Evolutionary conservation across 1,140 invertebrate species (phyloP).

Genomic region (Gonatopus flavifemur): DNA sequence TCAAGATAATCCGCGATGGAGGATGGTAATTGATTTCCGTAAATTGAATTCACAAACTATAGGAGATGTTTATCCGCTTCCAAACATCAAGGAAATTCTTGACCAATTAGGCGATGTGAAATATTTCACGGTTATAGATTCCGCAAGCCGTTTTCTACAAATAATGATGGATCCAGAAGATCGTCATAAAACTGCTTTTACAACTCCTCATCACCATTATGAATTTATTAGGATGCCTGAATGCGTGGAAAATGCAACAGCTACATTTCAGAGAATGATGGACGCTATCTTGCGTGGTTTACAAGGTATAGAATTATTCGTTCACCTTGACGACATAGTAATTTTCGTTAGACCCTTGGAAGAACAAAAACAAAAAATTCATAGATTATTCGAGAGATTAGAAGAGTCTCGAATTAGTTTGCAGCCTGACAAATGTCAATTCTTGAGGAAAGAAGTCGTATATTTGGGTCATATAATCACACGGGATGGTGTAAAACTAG

Average conservation of each 20-base stretch:
- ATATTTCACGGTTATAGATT: slow-evolving; percentile 27
- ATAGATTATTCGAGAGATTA: not conserved
- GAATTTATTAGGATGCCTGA: slow-evolving; percentile 43
- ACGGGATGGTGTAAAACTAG: slow-evolving; percentile 20
- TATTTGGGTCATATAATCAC: slow-evolving; percentile 32
- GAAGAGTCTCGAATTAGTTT: not conserved
- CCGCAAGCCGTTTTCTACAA: slow-evolving; percentile 37
- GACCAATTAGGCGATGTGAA: not conserved
- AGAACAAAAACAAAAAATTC: no score
- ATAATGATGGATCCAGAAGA: slow-evolving; percentile 37
- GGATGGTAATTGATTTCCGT: not conserved
- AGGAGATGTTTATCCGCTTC: not conserved
- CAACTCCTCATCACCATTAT: slow-evolving; percentile 24
- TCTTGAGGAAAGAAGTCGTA: slow-evolving; percentile 18
- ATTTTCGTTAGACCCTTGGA: slow-evolving; percentile 33
- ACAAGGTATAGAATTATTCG: slow-evolving; percentile 29
- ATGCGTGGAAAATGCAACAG: slow-evolving; percentile 45
- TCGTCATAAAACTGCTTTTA: slow-evolving; percentile 44
- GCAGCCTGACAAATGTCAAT: slow-evolving; percentile 28
- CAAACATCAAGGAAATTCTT: not conserved
- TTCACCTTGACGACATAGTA: slow-evolving; percentile 54
- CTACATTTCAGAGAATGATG: slow-evolving; percentile 32
- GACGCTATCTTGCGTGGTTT: slow-evolving; percentile 36
- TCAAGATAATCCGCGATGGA: no score
- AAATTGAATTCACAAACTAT: not conserved